Conservation (phyloP, 2,797 vertebrate genomes). For the Rhabdomys pumilio region DNA sequence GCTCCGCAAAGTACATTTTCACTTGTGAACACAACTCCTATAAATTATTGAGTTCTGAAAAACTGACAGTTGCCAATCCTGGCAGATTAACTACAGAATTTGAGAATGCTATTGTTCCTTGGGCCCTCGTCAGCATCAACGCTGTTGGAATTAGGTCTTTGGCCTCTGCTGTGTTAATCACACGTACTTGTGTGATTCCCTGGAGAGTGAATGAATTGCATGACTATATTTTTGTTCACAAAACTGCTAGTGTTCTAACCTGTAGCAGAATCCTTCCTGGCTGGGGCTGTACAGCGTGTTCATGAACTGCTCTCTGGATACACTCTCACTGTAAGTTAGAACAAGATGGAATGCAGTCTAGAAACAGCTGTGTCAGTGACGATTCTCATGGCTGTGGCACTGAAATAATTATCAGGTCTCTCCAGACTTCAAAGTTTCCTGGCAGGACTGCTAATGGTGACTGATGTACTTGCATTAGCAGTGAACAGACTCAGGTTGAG, state of each 20-base stretch:
- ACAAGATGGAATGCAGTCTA: neutral
- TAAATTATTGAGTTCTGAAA: constrained; percentile 71
- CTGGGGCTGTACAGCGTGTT: neutral
- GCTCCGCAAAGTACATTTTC: neutral
- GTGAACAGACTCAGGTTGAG: neutral
- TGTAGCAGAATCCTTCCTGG: neutral
- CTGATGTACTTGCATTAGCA: neutral
- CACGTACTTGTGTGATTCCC: neutral
- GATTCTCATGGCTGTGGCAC: neutral
- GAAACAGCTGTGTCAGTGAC: neutral
- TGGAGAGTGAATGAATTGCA: neutral
- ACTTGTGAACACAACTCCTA: constrained; percentile 32
- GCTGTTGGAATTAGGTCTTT: constrained; percentile 9
- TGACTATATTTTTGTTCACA: constrained; percentile 33
- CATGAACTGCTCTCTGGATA: neutral
- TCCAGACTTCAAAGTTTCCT: neutral
- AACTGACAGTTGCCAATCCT: constrained; percentile 65
- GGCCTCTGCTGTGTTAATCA: neutral
- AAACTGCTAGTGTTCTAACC: neutral
- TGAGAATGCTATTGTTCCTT: constrained; percentile 64
- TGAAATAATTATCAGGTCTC: neutral
- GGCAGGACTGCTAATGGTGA: neutral
- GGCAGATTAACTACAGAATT: constrained; percentile 30
- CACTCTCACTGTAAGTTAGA: neutral
- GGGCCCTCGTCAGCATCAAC: constrained; percentile 1